Conservation (phyloP, 2,113 vertebrate species). For the Spea bombifrons region DNA sequence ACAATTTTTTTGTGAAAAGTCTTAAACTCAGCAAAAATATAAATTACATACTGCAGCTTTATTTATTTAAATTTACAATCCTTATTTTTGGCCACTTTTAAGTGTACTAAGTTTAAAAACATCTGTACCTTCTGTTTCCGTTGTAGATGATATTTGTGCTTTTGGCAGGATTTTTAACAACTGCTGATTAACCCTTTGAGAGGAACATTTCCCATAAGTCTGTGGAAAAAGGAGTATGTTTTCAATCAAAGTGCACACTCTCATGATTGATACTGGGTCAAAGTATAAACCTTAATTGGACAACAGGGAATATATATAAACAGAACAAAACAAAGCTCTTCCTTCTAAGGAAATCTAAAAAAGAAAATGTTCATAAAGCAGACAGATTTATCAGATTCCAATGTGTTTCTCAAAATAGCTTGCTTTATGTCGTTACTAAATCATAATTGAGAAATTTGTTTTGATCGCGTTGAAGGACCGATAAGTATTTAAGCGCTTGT, state of each 20-base stretch:
- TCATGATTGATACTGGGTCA: conserved; percentile 58
- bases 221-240: conserved; percentile 59
- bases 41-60: not conserved
- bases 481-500: not conserved
- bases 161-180: conserved; percentile 69
- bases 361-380: conserved; percentile 13
- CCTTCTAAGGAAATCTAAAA: conserved; percentile 32
- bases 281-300: conserved; percentile 58
- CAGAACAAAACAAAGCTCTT: conserved; percentile 32
- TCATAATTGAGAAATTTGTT: not conserved
- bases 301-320: conserved; percentile 53
- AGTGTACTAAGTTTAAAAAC: conserved; percentile 67
- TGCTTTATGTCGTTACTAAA: not conserved
- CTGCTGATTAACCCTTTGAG: conserved; percentile 76
- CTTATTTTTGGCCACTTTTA: conserved; percentile 61
- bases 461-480: too few species aligned
- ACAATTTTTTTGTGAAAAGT: not conserved
- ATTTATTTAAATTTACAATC: conserved; percentile 42
- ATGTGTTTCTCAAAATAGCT: conserved; percentile 9
- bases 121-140: conserved; percentile 69
- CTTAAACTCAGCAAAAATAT: not conserved
- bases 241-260: conserved; percentile 68
- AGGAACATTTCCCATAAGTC: conserved; percentile 65
- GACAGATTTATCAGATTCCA: conserved; percentile 16
- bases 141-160: conserved; percentile 69